Evolutionary conservation across 2,797 vertebrate species (phyloP).

Genomic region (Graptemys geographica): DNA sequence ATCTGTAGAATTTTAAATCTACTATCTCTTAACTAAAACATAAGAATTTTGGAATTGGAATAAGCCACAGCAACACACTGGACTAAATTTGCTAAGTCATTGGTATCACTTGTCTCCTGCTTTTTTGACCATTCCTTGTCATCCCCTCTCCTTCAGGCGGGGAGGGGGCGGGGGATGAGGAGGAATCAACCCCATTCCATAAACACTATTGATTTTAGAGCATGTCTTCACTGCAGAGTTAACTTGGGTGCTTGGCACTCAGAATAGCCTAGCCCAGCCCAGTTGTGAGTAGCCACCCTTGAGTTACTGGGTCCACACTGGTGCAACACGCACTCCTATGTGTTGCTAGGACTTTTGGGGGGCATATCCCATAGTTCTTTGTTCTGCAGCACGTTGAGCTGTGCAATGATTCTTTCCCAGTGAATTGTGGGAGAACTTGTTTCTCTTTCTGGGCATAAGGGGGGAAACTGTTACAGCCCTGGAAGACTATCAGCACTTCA

Average conservation of each 20-base stretch:
- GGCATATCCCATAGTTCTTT: accelerated
- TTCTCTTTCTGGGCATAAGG: accelerated
- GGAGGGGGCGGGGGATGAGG: accelerated
- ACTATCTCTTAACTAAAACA: not conserved
- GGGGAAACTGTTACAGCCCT: not conserved
- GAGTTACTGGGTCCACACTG: not conserved
- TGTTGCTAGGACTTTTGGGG: accelerated
- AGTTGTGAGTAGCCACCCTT: not conserved
- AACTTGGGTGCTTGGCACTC: accelerated
- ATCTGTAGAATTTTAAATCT: not conserved
- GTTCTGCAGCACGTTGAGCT: accelerated
- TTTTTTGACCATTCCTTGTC: accelerated
- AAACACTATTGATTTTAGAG: accelerated
- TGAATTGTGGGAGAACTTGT: not conserved
- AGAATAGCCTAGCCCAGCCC: accelerated
- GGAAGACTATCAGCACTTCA: accelerated
- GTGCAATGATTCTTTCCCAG: not conserved
- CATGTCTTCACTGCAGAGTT: not conserved
- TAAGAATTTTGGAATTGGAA: not conserved
- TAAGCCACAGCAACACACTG: accelerated
- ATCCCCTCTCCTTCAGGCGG: not conserved
- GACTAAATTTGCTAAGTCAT: not conserved
- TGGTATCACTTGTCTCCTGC: not conserved
- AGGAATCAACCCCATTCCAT: accelerated
- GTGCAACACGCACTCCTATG: accelerated